Base-by-base conservation (phyloP, 2,113 vertebrate genomes). In the Alethe castanea region DNA sequence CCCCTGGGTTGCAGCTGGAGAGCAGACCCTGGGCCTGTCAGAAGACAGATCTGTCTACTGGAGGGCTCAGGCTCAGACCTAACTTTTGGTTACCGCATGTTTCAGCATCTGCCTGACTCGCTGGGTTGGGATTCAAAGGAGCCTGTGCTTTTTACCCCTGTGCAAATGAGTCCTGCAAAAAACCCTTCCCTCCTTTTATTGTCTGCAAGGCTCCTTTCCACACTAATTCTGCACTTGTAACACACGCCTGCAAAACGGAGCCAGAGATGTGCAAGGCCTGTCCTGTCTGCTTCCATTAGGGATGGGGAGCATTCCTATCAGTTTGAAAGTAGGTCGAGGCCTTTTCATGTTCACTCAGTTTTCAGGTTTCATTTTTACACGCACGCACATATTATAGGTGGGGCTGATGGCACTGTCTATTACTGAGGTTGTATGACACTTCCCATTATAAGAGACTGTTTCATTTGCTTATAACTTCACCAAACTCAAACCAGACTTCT, bases 321-420 rank as follows among this genome's bases (percentile, higher is more conserved):
- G 60, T 90, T 24, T 96, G 95, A 77, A 93, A 96, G 92, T 86
- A 94, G 95, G 95, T 94, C 56, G 45, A 86, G 95, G 85, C 92
- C 94, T 95, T 95, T 95, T 95, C 93, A 88, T 86, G 92, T 95
- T 97, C 95, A 56, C 90, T 96, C 94, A 73, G 61, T 87, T 95
- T 92, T 95, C 96, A 89, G 89, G 81, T 81, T 92, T 92, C 95
- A 88, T 92, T 94, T 95, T 92, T 66, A 81, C 73, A 91, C 7
- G 5, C 79, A 86, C 4, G 8, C 45, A 57, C 72, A 44, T 40
- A 87, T 66, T 88, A 60, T 86, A 95, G 88, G 92, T 73, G 79
- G 92, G 82, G 90, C 82, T 93, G 93, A 86, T 69, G 88, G 88
- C 76, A 83, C 64, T 57, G 54, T 26, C 85, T 82, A 20, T 96